These are phyloP conservation scores for Daphoenositta chrysoptera DNA, from an alignment of 2,113 vertebrate species.

Conservation along the genomic window DNA sequence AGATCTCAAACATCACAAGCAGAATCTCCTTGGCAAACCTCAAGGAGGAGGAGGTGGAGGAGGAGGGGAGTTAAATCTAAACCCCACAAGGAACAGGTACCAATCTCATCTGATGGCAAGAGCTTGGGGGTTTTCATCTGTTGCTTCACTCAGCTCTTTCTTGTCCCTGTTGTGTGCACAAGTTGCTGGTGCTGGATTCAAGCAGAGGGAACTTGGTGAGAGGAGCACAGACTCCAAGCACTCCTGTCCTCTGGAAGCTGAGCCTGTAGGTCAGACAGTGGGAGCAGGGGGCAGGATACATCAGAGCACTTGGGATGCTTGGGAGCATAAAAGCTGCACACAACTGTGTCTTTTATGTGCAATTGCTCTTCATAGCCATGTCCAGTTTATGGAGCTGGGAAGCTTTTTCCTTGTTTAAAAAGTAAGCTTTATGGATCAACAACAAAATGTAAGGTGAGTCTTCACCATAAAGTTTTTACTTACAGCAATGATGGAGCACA, in stretches of 20 bases:
- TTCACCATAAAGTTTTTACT: background rate
- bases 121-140: background rate
- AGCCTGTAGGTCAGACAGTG: background rate
- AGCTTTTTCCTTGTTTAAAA: background rate
- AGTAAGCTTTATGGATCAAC: background rate
- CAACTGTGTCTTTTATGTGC: background rate
- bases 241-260: background rate
- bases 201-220: background rate
- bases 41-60: background rate
- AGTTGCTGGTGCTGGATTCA: background rate
- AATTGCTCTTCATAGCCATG: background rate
- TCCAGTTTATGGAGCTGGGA: background rate
- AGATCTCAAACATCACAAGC: background rate
- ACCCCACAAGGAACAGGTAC: fast-evolving
- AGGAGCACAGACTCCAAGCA: background rate
- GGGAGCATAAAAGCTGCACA: background rate
- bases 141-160: background rate
- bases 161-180: background rate
- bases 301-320: background rate
- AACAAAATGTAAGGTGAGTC: background rate
- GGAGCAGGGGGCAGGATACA: background rate
- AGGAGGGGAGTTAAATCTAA: background rate
- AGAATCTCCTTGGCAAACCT: background rate
- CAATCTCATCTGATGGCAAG: background rate
- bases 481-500: background rate